A percentile compares a stretch with the other conserved stretches of the same genome.
These are phyloP conservation scores for Antedon bifida DNA, from an alignment of 35 echinoderm and acorn worm species.

Conservation along the genomic window DNA sequence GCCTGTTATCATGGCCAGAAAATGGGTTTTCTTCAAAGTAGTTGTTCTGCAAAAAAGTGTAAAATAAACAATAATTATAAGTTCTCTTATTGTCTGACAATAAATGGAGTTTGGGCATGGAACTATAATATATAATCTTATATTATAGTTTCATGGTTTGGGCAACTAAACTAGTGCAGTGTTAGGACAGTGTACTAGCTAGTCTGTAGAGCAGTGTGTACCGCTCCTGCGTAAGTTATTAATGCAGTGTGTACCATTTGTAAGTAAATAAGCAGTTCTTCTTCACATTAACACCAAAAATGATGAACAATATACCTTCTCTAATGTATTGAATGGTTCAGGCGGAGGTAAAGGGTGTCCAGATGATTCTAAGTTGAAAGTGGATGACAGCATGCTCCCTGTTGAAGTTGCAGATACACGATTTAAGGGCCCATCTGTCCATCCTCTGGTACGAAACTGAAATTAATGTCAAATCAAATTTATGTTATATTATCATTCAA, in stretches of 20 bases:
- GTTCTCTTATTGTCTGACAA: no score
- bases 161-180: no score
- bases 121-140: no score
- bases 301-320: conserved; percentile 26
- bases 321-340: conserved; percentile 39
- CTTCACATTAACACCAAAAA: neutral
- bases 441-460: conserved; percentile 82
- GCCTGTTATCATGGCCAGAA: conserved; percentile 90
- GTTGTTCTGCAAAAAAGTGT: conserved; percentile 33
- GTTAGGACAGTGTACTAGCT: no score
- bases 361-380: conserved; percentile 7
- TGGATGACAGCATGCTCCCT: conserved; percentile 51
- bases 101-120: no score
- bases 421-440: conserved; percentile 25
- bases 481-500: no score
- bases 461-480: no score
- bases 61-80: neutral
- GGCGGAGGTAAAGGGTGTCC: conserved; percentile 50
- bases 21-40: conserved; percentile 69
- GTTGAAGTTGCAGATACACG: conserved; percentile 50
- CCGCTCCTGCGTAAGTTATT: no score
- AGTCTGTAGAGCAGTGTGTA: no score
- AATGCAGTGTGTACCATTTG: no score
- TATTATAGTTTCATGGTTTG: no score
- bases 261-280: no score